Percentiles rank a stretch among this genome's conserved stretches.
phyloP scores from a whole-genome alignment of 2,797 vertebrate species.

The Lagocephalus sceleratus region DNA sequence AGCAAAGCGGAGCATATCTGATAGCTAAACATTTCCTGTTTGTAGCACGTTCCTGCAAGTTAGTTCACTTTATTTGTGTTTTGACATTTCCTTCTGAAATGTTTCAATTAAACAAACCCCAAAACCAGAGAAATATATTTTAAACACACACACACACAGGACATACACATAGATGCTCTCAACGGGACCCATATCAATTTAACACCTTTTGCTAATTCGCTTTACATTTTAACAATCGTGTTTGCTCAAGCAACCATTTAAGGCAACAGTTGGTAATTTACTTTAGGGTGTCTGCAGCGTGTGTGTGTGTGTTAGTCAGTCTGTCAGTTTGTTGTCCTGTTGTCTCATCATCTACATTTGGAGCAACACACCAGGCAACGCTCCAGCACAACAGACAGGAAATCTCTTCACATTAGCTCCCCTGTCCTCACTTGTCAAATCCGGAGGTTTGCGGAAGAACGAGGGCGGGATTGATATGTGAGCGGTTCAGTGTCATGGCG shows the following conservation, averaged over 20 bases:
- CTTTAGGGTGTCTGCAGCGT: conserved; percentile 26
- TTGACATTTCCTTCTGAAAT: too few relatives aligned
- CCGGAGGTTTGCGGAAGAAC: conserved; percentile 7
- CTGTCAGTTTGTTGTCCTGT: conserved; percentile 13
- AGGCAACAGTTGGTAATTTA: conserved; percentile 57
- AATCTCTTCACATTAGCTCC: conserved; percentile 40
- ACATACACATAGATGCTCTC: conserved; percentile 31
- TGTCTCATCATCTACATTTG: conserved; percentile 18
- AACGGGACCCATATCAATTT: conserved; percentile 47
- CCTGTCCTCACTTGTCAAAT: conserved; percentile 18
- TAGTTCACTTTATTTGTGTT: too few relatives aligned
- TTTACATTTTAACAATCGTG: conserved; percentile 64
- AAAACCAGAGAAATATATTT: too few relatives aligned
- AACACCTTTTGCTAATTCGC: conserved; percentile 61
- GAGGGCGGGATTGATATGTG: not conserved
- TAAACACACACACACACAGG: not conserved
- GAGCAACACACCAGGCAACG: conserved; percentile 13
- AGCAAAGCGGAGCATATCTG: too few relatives aligned
- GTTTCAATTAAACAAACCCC: too few relatives aligned
- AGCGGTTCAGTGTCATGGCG: conserved; percentile 18
- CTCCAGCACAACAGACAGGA: conserved; percentile 17
- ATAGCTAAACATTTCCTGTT: too few relatives aligned
- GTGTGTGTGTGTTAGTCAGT: conserved; percentile 10
- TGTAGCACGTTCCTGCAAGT: too few relatives aligned
- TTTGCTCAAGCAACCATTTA: conserved; percentile 49